These are phyloP conservation scores for Phaenicophaeus curvirostris DNA, from an alignment of 2,797 vertebrate genomes.

Conservation along the genomic window DNA sequence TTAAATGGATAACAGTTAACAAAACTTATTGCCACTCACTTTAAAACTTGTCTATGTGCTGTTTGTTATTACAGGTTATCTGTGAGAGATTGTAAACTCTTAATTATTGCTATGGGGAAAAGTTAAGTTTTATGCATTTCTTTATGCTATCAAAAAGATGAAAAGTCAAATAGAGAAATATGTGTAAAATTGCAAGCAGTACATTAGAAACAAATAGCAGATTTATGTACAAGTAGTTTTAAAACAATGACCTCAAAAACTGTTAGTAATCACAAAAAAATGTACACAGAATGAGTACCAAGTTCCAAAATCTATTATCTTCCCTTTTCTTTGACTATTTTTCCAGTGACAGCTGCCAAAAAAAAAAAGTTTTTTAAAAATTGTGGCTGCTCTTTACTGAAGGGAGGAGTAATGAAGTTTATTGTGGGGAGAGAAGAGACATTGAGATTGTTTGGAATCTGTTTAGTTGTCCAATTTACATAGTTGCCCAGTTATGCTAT, in stretches of 20 bases:
- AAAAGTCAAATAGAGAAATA: neutral
- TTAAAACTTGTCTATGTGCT: neutral
- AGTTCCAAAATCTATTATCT: neutral
- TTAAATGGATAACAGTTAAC: neutral
- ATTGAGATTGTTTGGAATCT: neutral
- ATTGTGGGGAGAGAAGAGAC: neutral
- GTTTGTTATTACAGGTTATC: neutral
- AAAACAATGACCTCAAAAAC: neutral
- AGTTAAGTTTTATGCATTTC: neutral
- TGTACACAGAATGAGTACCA: neutral
- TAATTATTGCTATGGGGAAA: neutral
- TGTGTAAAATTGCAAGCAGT: neutral
- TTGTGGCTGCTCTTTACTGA: neutral
- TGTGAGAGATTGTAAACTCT: neutral
- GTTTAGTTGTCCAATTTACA: conserved; percentile 19
- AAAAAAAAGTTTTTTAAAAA: too few relatives aligned
- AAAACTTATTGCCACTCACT: neutral
- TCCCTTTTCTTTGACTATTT: neutral
- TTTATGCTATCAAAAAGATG: neutral
- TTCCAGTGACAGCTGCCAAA: neutral
- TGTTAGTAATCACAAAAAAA: neutral
- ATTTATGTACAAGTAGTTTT: neutral
- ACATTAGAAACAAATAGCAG: neutral
- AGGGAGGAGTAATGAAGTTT: conserved; percentile 6
- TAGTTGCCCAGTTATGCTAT: conserved; percentile 19